Conservation (phyloP, 2,797 vertebrate genomes). For the Ataeniobius toweri region DNA sequence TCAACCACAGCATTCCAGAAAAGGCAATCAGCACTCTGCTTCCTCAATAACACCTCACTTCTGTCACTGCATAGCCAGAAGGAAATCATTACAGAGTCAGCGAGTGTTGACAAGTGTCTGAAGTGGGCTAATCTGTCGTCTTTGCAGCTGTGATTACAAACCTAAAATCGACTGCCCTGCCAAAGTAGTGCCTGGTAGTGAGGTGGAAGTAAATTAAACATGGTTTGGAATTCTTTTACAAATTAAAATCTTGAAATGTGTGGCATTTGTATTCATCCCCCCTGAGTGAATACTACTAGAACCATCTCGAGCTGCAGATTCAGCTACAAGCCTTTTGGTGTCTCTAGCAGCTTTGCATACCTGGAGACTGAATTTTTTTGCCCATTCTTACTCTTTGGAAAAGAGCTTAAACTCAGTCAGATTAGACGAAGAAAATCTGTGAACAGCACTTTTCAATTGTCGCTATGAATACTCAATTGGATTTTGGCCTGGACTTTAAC, state of each 20-base stretch:
- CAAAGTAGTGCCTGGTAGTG: neutral
- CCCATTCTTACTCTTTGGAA: neutral
- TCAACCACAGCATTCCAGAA: conserved; percentile 88
- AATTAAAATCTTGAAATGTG: neutral
- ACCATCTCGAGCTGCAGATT: neutral
- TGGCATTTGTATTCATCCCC: too few species aligned
- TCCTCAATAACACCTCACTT: neutral
- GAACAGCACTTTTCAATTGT: neutral
- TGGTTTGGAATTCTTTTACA: neutral
- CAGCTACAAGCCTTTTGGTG: neutral
- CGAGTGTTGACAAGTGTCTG: neutral
- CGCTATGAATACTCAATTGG: neutral
- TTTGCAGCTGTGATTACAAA: neutral
- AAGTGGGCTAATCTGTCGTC: conserved; percentile 20
- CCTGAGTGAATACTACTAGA: neutral
- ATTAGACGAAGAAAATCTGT: neutral
- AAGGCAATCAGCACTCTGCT: conserved; percentile 78
- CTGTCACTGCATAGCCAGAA: neutral
- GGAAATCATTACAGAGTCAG: neutral
- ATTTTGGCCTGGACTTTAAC: neutral
- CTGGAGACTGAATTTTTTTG: neutral
- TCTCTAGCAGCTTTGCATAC: neutral
- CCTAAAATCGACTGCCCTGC: neutral
- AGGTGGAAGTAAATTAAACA: neutral
- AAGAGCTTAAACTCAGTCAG: neutral